Evolutionary conservation across 1,140 invertebrate species (phyloP).

Genomic region (Brachionus calyciflorus): DNA sequence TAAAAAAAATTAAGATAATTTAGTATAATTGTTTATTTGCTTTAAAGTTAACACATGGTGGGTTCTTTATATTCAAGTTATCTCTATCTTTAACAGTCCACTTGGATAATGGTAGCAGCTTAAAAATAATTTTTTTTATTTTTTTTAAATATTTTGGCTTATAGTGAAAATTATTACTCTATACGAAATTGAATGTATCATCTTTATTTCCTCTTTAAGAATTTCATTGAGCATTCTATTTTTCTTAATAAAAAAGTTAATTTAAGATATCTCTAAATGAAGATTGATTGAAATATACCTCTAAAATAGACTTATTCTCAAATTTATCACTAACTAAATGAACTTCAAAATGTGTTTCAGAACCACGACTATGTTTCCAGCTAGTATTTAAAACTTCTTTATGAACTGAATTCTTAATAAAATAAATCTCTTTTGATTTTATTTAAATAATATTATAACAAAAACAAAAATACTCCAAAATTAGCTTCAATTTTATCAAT

Average conservation of each 20-base stretch:
- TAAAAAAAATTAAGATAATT: too few relatives aligned
- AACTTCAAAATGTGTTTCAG: slow-evolving; percentile 43
- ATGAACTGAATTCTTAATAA: neutral
- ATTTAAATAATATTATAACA: neutral
- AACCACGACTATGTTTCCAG: slow-evolving; percentile 15
- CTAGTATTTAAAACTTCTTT: slow-evolving; percentile 35
- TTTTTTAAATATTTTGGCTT: neutral
- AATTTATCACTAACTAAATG: slow-evolving; percentile 31
- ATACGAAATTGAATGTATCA: slow-evolving; percentile 39
- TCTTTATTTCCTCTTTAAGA: slow-evolving; percentile 41
- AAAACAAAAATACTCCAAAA: slow-evolving; percentile 17
- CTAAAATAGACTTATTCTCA: slow-evolving; percentile 36
- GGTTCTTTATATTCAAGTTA: slow-evolving; percentile 5
- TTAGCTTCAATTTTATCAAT: slow-evolving; percentile 1
- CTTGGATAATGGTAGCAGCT: slow-evolving; percentile 1
- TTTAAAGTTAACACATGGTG: slow-evolving; percentile 16
- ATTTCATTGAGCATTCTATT: slow-evolving; percentile 25
- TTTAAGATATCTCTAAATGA: neutral
- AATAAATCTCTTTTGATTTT: neutral
- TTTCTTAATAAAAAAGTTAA: slow-evolving; percentile 6
- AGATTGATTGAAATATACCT: neutral
- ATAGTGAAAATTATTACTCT: slow-evolving; percentile 13
- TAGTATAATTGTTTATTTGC: too few relatives aligned
- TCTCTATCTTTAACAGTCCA: neutral
- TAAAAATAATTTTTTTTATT: neutral